Evolutionary conservation across 2,797 vertebrate genomes (phyloP), one percentile per base, ranked within the genome.

Genomic region (Naso thynnoides): DNA sequence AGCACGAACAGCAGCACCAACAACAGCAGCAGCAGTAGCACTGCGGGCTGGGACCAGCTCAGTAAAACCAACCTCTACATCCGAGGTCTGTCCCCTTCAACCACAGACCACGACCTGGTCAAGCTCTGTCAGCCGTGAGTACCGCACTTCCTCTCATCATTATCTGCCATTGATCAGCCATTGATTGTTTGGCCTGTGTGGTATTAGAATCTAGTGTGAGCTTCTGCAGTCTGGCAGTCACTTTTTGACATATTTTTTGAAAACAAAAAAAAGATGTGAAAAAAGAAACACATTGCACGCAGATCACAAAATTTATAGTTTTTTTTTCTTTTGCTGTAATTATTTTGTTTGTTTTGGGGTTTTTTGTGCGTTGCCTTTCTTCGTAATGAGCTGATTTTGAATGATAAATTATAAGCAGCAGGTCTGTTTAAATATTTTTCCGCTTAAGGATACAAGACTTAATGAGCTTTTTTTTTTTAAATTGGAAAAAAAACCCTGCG

Each of bases 41-140:
- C 89, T 66, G 97, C 96, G 85, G 96, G 98, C 90, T 99, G 98
- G 97, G 98, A 99, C 89, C 97, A 98, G 84, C 96, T 99, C 90
- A 99, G 98, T 93, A 99, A 98, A 96, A 99, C 98, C 19, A 99
- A 99, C 93, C 97, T 99, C 84, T 99, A 99, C 88, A 99, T 99
- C 90, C 95, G 98, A 90, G 98, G 97, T 67, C 92, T 99, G 94
- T 95, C 95, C 88, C 97, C 97, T 36, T 94, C 95, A 79, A 99
- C 97, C 94, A 99, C 96, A 54, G 98, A 99, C 91, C 97, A 98
- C 91, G 98, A 99, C 93, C 96, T 99, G 92, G 98, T 98, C 90
- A 98, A 98, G 82, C 95, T 99, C 88, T 99, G 98, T 90, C 97
- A 99, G 92, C 97, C 97, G 98, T 99, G 94, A 99, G 98, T 98